Conservation (phyloP, 1,140 invertebrate genomes). For the Micrasema longulum region DNA sequence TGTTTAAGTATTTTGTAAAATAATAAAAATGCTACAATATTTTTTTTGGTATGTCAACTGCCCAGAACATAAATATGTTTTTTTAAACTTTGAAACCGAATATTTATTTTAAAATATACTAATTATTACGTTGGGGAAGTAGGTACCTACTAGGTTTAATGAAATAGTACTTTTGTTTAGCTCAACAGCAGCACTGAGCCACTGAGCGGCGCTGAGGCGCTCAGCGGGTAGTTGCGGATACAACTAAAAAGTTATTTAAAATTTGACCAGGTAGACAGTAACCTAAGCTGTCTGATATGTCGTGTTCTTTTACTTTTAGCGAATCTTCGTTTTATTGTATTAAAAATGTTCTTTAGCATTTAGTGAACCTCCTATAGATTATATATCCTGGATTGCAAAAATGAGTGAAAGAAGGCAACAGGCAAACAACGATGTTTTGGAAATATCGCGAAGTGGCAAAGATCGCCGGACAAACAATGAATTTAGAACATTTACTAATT, state of each 20-base stretch:
- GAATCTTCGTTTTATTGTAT: constrained; percentile 18
- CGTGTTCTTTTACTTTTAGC: constrained; percentile 20
- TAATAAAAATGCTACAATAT: too few relatives aligned
- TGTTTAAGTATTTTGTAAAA: too few relatives aligned
- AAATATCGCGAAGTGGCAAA: constrained; percentile 30
- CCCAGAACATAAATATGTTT: too few relatives aligned
- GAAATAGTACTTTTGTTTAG: too few relatives aligned
- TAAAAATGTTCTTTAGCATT: constrained; percentile 8
- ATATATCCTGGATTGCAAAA: constrained; percentile 34
- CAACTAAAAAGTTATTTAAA: constrained; percentile 6
- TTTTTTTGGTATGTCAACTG: too few relatives aligned
- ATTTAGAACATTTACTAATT: constrained; percentile 41
- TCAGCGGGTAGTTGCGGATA: too few relatives aligned
- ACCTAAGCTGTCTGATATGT: constrained; percentile 9
- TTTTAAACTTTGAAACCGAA: too few relatives aligned
- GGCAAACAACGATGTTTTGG: constrained; percentile 16
- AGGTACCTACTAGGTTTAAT: too few relatives aligned
- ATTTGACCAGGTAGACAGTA: constrained; percentile 8
- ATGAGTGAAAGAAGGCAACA: constrained; percentile 35
- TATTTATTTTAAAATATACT: too few relatives aligned
- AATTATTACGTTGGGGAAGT: too few relatives aligned
- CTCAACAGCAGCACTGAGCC: too few relatives aligned
- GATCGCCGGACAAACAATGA: constrained; percentile 25
- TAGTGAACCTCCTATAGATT: constrained; percentile 3
- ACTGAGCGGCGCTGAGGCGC: neutral